Evolutionary conservation across 2,797 vertebrate genomes (phyloP), one percentile per base, ranked within the genome.

Genomic region (Lophotriccus pileatus): DNA sequence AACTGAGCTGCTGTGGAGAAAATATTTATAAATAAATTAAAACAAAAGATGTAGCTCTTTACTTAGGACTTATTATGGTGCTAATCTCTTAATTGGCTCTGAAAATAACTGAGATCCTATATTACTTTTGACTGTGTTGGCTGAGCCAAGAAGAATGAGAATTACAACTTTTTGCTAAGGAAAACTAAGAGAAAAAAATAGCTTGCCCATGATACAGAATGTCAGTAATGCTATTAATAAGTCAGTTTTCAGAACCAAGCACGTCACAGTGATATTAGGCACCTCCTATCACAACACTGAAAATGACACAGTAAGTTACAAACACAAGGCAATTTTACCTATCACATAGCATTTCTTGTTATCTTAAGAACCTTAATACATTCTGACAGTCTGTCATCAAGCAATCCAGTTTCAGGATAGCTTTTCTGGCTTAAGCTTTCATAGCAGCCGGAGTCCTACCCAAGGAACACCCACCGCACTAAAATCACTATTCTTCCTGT

Each of bases 311-410:
- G 34, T 80, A 74, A 90, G 92, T 87, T 93, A 94, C 62, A 96
- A 94, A 93, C 58, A 79, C 63, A 73, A 74, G 60, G 27, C 67
- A 87, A 86, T 81, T 89, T 96, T 88, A 90, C 62, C 75, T 90
- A 91, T 95, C 93, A 85, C 77, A 60, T n/a, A 91, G 32, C 7
- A 91, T 93, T 96, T 95, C 69, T 89, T 91, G 39, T 92, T 93
- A 74, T 95, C 77, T 92, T 82, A 87, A 89, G 64, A 94, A 62
- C 62, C 56, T 91, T 95, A 90, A 97, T 95, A 44, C 36, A 80
- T 95, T 94, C 87, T 96, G 94, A 94, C 85, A 90, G n/a, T 70
- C 94, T 94, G 86, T 92, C 94, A 94, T 95, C 85, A 94, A 96
- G 88, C 78, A 94, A 93, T 94, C 53, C 64, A 91, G n/a, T 83